A percentile compares a stretch with the other conserved stretches of the same genome.
Evolutionary conservation across 2,113 vertebrate species (phyloP).

Genomic region (Periophthalmodon schlosseri): DNA sequence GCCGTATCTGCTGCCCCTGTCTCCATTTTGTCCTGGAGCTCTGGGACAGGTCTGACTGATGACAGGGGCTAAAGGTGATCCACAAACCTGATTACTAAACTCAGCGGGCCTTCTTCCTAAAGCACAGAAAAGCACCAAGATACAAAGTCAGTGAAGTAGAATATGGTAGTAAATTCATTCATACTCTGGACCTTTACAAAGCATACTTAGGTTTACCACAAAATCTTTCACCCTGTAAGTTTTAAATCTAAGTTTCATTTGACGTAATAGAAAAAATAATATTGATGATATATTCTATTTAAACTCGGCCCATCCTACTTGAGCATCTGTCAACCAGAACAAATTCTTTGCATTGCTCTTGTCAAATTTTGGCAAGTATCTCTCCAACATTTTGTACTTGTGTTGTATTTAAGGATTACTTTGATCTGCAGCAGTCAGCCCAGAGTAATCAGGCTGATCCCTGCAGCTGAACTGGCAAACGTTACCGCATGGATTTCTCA

Average conservation of each 20-base stretch:
- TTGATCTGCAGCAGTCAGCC: constrained; percentile 58
- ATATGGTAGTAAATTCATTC: not conserved
- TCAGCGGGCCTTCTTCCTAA: constrained; percentile 18
- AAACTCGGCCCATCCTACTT: not conserved
- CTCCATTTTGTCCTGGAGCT: constrained; percentile 13
- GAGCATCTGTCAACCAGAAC: constrained; percentile 1
- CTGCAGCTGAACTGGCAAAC: constrained; percentile 58
- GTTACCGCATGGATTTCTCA: constrained; percentile 47
- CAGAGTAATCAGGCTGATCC: constrained; percentile 69
- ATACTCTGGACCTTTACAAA: too few species aligned
- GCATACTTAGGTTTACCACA: too few species aligned
- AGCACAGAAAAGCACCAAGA: not conserved
- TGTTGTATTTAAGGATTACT: constrained; percentile 61
- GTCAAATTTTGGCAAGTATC: constrained; percentile 16
- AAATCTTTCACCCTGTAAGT: not conserved
- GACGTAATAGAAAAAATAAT: not conserved
- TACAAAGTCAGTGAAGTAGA: not conserved
- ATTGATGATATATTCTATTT: not conserved
- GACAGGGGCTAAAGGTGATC: constrained; percentile 53
- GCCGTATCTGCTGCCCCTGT: constrained; percentile 27
- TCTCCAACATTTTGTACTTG: constrained; percentile 29
- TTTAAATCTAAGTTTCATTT: not conserved
- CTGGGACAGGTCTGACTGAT: constrained; percentile 63
- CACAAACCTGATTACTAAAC: constrained; percentile 52
- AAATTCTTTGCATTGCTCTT: not conserved